Percentiles rank a stretch among this genome's conserved stretches.
Evolutionary conservation across 1,140 invertebrate genomes (phyloP).

Genomic region (Phymastichus coffea): DNA sequence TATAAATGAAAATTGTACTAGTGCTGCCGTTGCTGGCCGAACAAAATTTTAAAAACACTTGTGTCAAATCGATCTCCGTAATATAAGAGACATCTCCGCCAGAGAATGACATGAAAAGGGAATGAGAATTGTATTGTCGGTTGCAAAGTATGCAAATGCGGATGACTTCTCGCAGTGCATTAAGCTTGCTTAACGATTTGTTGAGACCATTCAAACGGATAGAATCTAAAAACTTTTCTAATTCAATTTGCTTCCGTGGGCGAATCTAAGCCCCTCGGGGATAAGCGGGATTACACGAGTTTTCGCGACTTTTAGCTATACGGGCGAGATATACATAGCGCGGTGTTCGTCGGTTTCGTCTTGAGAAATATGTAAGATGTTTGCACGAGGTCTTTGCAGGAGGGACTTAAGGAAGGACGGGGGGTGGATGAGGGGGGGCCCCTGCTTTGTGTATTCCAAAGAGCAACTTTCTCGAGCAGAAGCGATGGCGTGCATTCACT

Average conservation of each 20-base stretch:
- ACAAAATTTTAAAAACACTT: no score
- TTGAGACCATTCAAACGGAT: slow-evolving; percentile 3
- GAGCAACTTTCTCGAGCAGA: slow-evolving; percentile 9
- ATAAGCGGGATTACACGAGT: slow-evolving; percentile 14
- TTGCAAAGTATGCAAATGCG: slow-evolving; percentile 13
- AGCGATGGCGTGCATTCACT: slow-evolving; percentile 9
- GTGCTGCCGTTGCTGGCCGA: no score
- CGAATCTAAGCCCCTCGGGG: slow-evolving; percentile 8
- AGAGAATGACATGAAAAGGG: no score
- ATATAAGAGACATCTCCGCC: slow-evolving; percentile 5
- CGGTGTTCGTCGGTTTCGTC: background rate
- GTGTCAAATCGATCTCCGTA: no score
- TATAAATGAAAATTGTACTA: no score
- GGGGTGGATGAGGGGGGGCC: no score
- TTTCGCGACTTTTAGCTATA: slow-evolving; percentile 19
- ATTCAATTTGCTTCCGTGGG: slow-evolving; percentile 20
- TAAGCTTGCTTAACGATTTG: slow-evolving; percentile 12
- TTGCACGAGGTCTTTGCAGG: slow-evolving; percentile 21
- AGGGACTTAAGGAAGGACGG: no score
- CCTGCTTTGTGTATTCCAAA: no score
- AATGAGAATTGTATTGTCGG: no score
- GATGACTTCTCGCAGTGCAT: background rate
- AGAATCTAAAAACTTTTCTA: slow-evolving; percentile 25
- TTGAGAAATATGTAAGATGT: slow-evolving; percentile 23
- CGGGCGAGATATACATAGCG: background rate